These are phyloP conservation scores for Congeria kusceri DNA, from an alignment of 2,888 invertebrate species.

Conservation along the genomic window DNA sequence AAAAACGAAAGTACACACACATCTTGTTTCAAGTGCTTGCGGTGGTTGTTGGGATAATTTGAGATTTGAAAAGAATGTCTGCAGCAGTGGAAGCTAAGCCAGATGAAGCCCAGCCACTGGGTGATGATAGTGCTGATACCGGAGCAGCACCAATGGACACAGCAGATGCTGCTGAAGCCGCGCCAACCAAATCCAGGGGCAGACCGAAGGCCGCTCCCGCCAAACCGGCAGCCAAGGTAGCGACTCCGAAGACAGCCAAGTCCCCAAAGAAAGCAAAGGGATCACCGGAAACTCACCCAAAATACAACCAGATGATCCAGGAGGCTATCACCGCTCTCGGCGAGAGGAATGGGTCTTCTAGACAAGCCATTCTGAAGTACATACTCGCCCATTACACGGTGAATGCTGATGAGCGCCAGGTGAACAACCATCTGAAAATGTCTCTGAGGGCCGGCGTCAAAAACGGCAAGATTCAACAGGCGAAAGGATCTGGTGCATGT, in stretches of 20 bases:
- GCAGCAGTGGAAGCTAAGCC: neutral
- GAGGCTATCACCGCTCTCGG: constrained; percentile 85
- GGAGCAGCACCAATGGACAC: constrained; percentile 6
- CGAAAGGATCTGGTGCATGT: constrained; percentile 80
- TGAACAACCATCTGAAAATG: constrained; percentile 85
- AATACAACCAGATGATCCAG: constrained; percentile 85
- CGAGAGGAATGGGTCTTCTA: constrained; percentile 86
- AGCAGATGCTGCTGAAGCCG: neutral
- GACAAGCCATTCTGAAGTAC: constrained; percentile 86
- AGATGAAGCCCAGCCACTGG: neutral
- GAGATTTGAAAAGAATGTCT: neutral
- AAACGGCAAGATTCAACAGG: constrained; percentile 84
- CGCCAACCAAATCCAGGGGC: neutral
- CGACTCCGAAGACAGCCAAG: constrained; percentile 27
- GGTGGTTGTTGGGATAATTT: neutral
- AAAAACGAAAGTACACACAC: neutral
- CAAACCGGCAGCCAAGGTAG: constrained; percentile 18
- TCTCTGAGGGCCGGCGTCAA: constrained; percentile 85
- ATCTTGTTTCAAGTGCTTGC: neutral
- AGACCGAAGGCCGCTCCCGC: constrained; percentile 24
- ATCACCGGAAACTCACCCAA: constrained; percentile 73
- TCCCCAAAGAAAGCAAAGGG: constrained; percentile 61
- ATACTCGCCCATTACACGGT: constrained; percentile 85
- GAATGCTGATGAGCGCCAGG: constrained; percentile 83
- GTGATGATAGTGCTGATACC: neutral